A percentile compares a stretch with the other conserved stretches of the same genome.
phyloP scores from a whole-genome alignment of 1,140 invertebrate species.

The Trichoplusia ni region DNA sequence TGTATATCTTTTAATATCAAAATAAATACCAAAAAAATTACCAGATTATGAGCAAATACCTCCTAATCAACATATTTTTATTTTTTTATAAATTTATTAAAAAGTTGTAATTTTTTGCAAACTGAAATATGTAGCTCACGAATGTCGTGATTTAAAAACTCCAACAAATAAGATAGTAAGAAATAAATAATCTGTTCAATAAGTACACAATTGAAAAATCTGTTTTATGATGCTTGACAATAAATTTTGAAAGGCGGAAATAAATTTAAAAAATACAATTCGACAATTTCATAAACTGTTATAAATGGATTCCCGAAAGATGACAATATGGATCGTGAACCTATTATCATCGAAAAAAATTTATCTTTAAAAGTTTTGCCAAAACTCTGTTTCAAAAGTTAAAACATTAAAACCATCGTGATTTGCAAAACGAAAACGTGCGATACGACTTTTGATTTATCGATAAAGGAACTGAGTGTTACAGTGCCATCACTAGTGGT shows the following conservation, averaged over 20 bases:
- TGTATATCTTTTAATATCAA: no score
- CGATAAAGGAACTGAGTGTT: conserved; percentile 22
- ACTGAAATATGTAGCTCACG: no score
- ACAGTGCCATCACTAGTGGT: conserved; percentile 18
- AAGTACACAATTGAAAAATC: no score
- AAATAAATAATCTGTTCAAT: no score
- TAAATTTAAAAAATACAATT: neutral
- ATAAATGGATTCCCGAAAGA: neutral
- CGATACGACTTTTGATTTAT: conserved; percentile 5
- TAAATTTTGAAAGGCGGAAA: neutral
- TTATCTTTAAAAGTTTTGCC: neutral
- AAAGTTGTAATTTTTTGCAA: no score
- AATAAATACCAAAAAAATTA: no score
- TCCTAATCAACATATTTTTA: no score
- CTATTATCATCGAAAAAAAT: neutral
- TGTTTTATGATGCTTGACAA: no score
- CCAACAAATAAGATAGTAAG: no score
- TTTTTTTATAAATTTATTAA: no score
- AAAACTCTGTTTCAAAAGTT: neutral
- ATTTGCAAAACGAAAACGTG: neutral
- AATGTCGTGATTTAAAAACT: no score
- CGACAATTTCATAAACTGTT: neutral
- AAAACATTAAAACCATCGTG: neutral
- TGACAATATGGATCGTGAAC: neutral
- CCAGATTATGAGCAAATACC: no score